A percentile compares a stretch with the other conserved stretches of the same genome.
These are phyloP conservation scores for Vesta saturnalis DNA, from an alignment of 2,888 invertebrate species.

Conservation along the genomic window DNA sequence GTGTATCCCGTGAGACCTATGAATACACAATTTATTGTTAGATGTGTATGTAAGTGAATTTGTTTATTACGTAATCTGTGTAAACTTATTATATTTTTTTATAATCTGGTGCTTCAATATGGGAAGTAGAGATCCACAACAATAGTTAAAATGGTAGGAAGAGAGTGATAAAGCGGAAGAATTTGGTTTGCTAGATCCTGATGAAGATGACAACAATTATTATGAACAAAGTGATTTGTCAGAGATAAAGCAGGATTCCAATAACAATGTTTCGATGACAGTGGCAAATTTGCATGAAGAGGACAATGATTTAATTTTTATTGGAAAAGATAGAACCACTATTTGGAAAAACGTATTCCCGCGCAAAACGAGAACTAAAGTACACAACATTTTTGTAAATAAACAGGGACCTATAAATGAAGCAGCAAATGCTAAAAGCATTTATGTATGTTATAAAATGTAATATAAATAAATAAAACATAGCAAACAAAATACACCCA, in stretches of 20 bases:
- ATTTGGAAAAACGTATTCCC: neutral
- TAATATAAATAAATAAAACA: neutral
- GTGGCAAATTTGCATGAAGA: neutral
- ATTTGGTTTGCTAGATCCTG: too few species aligned
- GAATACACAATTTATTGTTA: neutral
- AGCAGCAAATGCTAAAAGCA: neutral
- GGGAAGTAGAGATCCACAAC: neutral
- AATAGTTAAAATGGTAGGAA: neutral
- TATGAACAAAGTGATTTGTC: neutral
- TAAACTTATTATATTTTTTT: neutral
- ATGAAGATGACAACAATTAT: neutral
- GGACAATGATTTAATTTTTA: neutral
- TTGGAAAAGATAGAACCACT: neutral
- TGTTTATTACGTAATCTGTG: neutral
- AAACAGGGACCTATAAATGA: neutral
- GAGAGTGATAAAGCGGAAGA: neutral
- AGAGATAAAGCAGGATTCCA: too few species aligned
- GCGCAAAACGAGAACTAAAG: neutral
- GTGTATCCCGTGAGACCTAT: neutral
- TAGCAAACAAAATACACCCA: too few species aligned
- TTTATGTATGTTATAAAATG: neutral
- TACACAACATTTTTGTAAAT: neutral
- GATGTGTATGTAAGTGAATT: neutral
- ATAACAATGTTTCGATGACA: neutral
- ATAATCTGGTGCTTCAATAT: too few species aligned